Base-by-base conservation (phyloP, 2,797 vertebrate species). In the Agapornis canus region DNA sequence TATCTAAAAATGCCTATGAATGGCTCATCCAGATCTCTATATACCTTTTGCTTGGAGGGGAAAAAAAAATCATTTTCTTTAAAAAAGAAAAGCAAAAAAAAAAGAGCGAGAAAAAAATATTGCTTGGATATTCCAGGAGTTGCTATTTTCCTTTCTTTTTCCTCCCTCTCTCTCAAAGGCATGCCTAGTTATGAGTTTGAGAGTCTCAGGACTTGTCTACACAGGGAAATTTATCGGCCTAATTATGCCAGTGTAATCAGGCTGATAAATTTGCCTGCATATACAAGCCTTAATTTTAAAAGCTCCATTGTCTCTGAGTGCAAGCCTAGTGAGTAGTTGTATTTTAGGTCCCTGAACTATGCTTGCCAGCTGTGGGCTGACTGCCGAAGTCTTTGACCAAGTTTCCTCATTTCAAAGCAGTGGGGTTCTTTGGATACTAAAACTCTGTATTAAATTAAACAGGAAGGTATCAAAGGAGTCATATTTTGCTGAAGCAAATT, bases 271-370 rank as follows among this genome's bases (percentile, higher is more conserved):
- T 95, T 96, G 51, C 94, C 86, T 97, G 95, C 92, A 81, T 95
- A 94, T 85, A 93, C 96, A 95, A 94, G 95, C 71, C 92, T 93
- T 95, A 73, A 95, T 95, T 97, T 95, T 95, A 89, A 96, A 97
- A 92, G 91, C 85, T 68, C 73, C 91, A 94, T 94, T 97, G 95
- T 97, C 92, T 96, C n/a, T 10, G 51, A 94, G 76, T 15, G 27
- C 63, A 73, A 90, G 63, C 63, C 59, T 56, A 65, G 82, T 32
- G 64, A 92, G 82, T 32, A 54, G 91, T 82, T 72, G n/a, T 73
- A 63, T 88, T 94, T 93, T 63, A 86, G 83, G 73, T 45, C 70
- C 40, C 47, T 57, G 73, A 91, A 79, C 82, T 52, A 5, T 37
- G 82, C 59, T 90, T 94, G 94, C 91, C 94, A 96, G 95, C 87